Base-by-base conservation (phyloP, 2,113 vertebrate species). In the Nipponia nippon region DNA sequence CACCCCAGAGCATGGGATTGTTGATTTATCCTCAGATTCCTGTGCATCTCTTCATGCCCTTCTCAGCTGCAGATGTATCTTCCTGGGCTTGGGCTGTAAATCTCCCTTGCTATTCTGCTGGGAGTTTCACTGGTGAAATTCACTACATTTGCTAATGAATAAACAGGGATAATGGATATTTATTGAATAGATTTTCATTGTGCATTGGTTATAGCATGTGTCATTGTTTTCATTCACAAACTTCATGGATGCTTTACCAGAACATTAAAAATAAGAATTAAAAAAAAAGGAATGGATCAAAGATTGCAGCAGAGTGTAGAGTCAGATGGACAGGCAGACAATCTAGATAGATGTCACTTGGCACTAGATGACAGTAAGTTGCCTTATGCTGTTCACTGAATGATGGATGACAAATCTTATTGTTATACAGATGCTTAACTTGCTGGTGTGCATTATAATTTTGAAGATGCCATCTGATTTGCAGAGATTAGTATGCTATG, bases 341-440 rank as follows among this genome's bases (percentile, higher is more conserved):
- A 93, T 94, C 78, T 95, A 97, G 94, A 94, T 94, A 90, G 91
- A 97, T 97, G 76, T 94, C 96, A 95, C 89, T 97, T 97, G 95
- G 84, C 93, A 96, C 65, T 97, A 95, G 92, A 80, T 97, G 95
- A 97, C 90, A 97, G 79, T 94, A 94, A 97, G 92, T 96, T 97
- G 83, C 97, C 96, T 94, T 96, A 95, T 91, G 87, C 62, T 97
- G 73, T 96, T 98, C 92, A 79, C 90, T 95, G 94, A 97, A 95
- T 97, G 96, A 98, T 96, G 89, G 85, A 97, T 98, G 96, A 97
- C 90, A 97, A 97, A 96, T 93, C 95, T 96, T 95, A 96, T 97
- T 97, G 95, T 97, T 97, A 97, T 97, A 97, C 95, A 98, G 97
- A 97, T 97, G 97, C 93, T 98, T 98, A 97, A 97, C 96, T 98